These are phyloP conservation scores for Oxyteleia sp. DNA, from an alignment of 2,888 invertebrate genomes.

Conservation along the genomic window DNA sequence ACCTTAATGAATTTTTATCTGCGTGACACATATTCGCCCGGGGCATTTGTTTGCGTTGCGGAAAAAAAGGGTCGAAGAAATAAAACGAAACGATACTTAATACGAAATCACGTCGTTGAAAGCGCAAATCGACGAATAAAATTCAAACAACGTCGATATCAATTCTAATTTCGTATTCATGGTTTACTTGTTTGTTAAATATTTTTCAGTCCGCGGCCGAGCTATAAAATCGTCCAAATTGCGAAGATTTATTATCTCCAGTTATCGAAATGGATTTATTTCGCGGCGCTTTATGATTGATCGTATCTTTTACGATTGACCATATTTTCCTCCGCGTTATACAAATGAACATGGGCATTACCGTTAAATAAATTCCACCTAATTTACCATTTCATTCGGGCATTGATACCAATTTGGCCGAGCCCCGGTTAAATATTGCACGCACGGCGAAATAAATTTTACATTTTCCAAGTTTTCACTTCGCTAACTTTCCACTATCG, in stretches of 20 bases:
- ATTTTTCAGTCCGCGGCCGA: background rate
- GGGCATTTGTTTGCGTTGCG: no score
- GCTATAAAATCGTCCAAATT: background rate
- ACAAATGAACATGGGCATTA: conserved; percentile 2
- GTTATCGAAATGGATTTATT: conserved; percentile 12
- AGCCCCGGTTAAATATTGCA: background rate
- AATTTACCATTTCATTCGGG: background rate
- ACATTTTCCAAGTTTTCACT: background rate
- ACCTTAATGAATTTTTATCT: conserved; percentile 22
- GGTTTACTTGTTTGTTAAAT: background rate
- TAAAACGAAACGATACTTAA: no score
- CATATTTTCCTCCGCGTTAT: background rate
- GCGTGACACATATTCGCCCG: conserved; percentile 18
- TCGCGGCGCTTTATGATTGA: conserved; percentile 1
- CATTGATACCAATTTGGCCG: background rate
- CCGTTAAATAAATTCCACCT: conserved; percentile 6
- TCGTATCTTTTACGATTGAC: conserved; percentile 7
- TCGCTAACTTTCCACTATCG: background rate
- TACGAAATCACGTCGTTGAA: no score
- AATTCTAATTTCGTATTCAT: background rate
- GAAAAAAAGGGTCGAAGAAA: no score
- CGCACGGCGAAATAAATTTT: background rate
- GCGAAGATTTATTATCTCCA: conserved; percentile 8
- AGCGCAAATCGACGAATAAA: no score
- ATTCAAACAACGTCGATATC: background rate